Percentiles rank a stretch among this genome's conserved stretches.
phyloP scores from a whole-genome alignment of 2,113 vertebrate species.

The Oncorhynchus gorbuscha region DNA sequence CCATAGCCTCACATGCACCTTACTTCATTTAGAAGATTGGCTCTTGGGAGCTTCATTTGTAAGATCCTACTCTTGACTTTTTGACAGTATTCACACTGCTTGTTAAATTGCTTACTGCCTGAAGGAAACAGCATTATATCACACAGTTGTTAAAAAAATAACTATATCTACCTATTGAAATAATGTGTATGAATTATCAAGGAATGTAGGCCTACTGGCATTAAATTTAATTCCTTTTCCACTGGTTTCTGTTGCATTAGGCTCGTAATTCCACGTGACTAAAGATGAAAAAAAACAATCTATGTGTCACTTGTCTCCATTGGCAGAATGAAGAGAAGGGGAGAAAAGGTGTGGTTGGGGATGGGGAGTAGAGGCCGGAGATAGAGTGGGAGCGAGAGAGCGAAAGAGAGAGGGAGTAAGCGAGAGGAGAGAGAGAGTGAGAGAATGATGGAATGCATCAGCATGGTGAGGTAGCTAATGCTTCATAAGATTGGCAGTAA shows the following conservation, averaged over 20 bases:
- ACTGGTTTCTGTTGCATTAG: not conserved
- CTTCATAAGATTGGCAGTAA: constrained; percentile 67
- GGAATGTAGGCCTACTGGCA: not conserved
- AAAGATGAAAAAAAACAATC: not conserved
- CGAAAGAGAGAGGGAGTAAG: constrained; percentile 2
- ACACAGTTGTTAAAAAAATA: no score
- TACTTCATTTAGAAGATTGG: constrained; percentile 17
- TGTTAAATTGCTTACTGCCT: not conserved
- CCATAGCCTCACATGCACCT: constrained; percentile 34
- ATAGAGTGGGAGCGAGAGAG: constrained; percentile 42
- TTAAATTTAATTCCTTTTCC: not conserved
- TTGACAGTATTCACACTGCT: constrained; percentile 37
- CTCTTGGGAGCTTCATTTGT: constrained; percentile 41
- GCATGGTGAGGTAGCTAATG: constrained; percentile 65
- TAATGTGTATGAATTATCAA: no score
- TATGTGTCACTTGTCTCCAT: not conserved
- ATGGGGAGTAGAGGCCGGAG: constrained; percentile 26
- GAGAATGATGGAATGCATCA: constrained; percentile 57
- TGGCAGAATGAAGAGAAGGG: not conserved
- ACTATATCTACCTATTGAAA: no score
- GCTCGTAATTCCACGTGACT: not conserved
- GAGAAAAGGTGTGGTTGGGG: not conserved
- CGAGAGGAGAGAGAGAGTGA: constrained; percentile 25
- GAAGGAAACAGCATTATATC: no score
- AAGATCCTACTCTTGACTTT: not conserved